A percentile compares a stretch with the other conserved stretches of the same genome.
These are phyloP conservation scores for Sarcophaga bullata DNA, from an alignment of 1,140 invertebrate genomes.

Conservation along the genomic window DNA sequence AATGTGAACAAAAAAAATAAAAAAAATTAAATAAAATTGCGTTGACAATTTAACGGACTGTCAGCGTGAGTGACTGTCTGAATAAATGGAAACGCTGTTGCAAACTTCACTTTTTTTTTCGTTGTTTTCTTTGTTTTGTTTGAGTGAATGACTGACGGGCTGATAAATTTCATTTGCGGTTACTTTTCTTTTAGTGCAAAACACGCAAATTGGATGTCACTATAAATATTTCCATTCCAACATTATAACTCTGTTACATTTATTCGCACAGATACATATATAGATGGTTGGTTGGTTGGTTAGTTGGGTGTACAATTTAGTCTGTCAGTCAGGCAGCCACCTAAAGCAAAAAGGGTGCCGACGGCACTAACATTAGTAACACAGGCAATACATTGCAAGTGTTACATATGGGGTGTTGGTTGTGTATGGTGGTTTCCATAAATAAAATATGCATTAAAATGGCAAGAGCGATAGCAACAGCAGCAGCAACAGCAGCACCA, in stretches of 20 bases:
- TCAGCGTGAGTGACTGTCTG: slow-evolving; percentile 12
- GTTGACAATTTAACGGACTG: slow-evolving; percentile 21
- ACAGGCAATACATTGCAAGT: not conserved
- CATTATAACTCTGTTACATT: not conserved
- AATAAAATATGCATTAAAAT: not conserved
- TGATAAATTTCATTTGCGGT: slow-evolving; percentile 26
- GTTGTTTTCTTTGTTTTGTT: not conserved
- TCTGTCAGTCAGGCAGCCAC: not conserved
- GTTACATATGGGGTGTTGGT: not conserved
- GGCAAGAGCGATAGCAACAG: not conserved
- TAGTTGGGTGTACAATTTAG: too few relatives aligned
- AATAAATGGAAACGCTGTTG: not conserved
- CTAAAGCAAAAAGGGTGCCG: not conserved
- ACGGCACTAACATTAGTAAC: slow-evolving; percentile 10
- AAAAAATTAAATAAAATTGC: not conserved
- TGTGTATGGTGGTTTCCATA: not conserved
- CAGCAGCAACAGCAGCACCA: not conserved
- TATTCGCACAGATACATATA: too few relatives aligned
- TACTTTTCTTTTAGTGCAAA: slow-evolving; percentile 16
- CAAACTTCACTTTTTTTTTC: too few relatives aligned
- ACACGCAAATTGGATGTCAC: slow-evolving; percentile 37
- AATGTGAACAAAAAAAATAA: not conserved
- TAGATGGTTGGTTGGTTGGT: too few relatives aligned
- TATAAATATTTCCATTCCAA: not conserved
- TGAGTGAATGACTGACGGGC: not conserved